Base-by-base conservation (phyloP, 2,797 vertebrate genomes). In the Amphiprion clarkii region DNA sequence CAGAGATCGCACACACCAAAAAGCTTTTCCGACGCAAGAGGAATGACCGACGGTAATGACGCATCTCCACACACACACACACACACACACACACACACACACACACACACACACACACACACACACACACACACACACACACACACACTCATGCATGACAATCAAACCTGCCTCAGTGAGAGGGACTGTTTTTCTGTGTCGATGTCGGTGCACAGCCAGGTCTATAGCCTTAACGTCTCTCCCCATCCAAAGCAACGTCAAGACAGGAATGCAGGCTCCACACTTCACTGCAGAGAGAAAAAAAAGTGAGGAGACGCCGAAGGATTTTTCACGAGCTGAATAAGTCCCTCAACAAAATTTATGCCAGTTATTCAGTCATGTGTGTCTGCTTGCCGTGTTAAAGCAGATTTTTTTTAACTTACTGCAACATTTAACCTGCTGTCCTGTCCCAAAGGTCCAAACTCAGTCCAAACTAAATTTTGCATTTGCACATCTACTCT, bases 1-100 rank as follows among this genome's bases (percentile, higher is more conserved):
- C 96, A 67, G 97, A 99, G 94, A 98, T 99, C 0, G 97, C 97
- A 33, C 96, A 98, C 85, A 98, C 98, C 84, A 99, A 99, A 96
- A 99, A 99, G 81, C 92, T 99, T 42, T 99, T 99, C 94, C 94
- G 97, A 76, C 96, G 97, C 82, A 96, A 95, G 79, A 96, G 96
- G 83, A 98, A 95, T 4, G 98, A 99, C 87, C 95, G 97, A 71
- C 96, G 97, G 98, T 99, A 95, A 93, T 82, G 75, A 83, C 56
- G 61, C 79, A 78, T 56, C 48, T 44, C 60, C 52, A 8, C 69
- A 58, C 67, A n/a, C 52, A 31, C 23, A 23, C 23, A 23, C 23
- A 23, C 23, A 23, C 23, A 23, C 23, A 23, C 23, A 23, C 23
- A 23, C 23, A 23, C 23, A 23, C 23, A 23, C 23, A 23, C 23